Base-by-base conservation (phyloP, 1,140 invertebrate genomes). In the Ladona fulva region DNA sequence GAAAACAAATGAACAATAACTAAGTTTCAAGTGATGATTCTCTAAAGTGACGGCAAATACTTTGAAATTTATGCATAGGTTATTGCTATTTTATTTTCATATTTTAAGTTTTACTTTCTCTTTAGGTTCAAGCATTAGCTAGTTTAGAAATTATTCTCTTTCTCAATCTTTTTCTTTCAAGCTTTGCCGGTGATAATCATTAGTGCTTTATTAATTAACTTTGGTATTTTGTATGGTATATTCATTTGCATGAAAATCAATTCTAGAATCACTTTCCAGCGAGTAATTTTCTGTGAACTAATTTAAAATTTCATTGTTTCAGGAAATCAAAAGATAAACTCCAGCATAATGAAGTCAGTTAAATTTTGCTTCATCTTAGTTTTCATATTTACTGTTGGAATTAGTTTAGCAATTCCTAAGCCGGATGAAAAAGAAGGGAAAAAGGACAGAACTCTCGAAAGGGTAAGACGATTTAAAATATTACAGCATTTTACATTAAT, bases 401-500 rank as follows among this genome's bases (percentile, higher is more conserved):
- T 66, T 66, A 66, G 52, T 12, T 66, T 66, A 24, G 79, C 77
- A 25, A 79, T 80, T 37, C 80, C 78, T 25, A 80, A 79, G 75
- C 79, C 76, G 25, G 76, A 80, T 24, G 79, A 80, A 24, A 80
- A 80, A 42, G 78, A 79, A 73, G 19, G 19, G 12, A 77, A 78
- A 25, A 81, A 80, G 29, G 80, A 81, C 22, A 59, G 77, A 59
- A 78, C 80, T 73, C 73, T 80, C 12, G 79, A 80, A 25, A 80
- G 80, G 74, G 80, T 80, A 78, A 74, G 16, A 66, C 14, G 73
- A 24, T 77, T 78, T 76, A 1, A 7, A 42, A 42, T 1, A 3
- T 24, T 12, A 12, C 19, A 42, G 1, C 24, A 25, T 76, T 76
- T 5, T 76, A 12, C 29, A 1, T 8, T 37, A 37, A 37, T 37